phyloP scores from a whole-genome alignment of 1,140 invertebrate species.

The Amyelois transitella region DNA sequence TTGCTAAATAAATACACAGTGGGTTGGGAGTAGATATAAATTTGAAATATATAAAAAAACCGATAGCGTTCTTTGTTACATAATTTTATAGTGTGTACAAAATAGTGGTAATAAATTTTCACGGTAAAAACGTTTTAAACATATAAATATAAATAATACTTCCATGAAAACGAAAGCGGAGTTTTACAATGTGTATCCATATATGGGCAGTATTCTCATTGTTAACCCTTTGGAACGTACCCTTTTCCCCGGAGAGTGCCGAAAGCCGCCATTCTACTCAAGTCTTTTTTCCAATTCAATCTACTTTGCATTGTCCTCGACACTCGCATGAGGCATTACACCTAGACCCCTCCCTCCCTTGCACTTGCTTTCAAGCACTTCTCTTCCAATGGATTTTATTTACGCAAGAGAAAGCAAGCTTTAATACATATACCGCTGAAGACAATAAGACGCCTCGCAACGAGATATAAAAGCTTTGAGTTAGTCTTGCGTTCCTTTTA shows the following conservation, averaged over 20 bases:
- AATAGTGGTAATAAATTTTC: slow-evolving; percentile 7
- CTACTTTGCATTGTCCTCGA: slow-evolving; percentile 70
- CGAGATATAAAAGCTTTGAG: slow-evolving; percentile 73
- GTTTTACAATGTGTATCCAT: slow-evolving; percentile 18
- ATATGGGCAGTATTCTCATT: slow-evolving; percentile 46
- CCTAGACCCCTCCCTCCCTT: slow-evolving; percentile 47
- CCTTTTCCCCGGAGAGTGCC: slow-evolving; percentile 48
- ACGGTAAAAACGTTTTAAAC: slow-evolving; percentile 4
- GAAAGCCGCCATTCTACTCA: slow-evolving; percentile 51
- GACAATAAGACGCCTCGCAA: slow-evolving; percentile 66
- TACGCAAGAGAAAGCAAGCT: slow-evolving; percentile 71
- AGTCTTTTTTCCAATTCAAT: slow-evolving; percentile 72
- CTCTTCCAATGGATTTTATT: slow-evolving; percentile 70
- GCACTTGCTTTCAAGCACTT: slow-evolving; percentile 58
- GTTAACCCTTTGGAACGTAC: slow-evolving; percentile 52
- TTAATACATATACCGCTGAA: slow-evolving; percentile 68
- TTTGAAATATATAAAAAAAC: slow-evolving; percentile 1
- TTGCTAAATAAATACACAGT: no score
- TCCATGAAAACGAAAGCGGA: slow-evolving; percentile 16
- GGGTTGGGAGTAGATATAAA: no score
- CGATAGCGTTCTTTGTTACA: slow-evolving; percentile 1
- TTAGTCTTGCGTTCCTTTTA: slow-evolving; percentile 67
- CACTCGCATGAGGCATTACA: slow-evolving; percentile 69
- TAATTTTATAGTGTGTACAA: slow-evolving; percentile 4
- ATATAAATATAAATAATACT: slow-evolving; percentile 6